phyloP scores from a whole-genome alignment of 1,140 invertebrate genomes.

The Parasteatoda tepidariorum region DNA sequence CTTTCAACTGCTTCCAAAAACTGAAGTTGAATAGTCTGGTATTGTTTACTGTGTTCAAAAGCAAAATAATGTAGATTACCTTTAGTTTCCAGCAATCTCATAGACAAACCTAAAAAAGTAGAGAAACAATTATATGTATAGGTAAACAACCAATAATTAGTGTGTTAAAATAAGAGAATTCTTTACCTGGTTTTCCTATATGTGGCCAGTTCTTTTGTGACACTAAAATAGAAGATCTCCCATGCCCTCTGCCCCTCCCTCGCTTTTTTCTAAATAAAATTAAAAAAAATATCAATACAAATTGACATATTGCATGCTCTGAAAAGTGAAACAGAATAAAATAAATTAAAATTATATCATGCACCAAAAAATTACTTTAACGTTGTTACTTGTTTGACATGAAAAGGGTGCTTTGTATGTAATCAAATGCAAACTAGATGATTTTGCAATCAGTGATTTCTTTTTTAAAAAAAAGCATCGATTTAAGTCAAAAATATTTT shows the following conservation, averaged over 20 bases:
- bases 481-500: too few relatives aligned
- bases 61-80: constrained; percentile 76
- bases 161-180: neutral
- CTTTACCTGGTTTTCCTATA: constrained; percentile 74
- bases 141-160: neutral
- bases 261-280: constrained; percentile 70
- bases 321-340: too few relatives aligned
- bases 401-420: too few relatives aligned
- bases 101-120: constrained; percentile 75
- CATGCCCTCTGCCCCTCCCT: constrained; percentile 72
- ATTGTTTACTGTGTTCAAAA: constrained; percentile 82
- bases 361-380: too few relatives aligned
- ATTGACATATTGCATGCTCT: too few relatives aligned
- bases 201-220: constrained; percentile 76
- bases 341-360: too few relatives aligned
- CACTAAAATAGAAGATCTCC: constrained; percentile 77
- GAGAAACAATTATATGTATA: neutral
- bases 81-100: constrained; percentile 75
- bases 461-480: too few relatives aligned
- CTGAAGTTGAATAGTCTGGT: constrained; percentile 79
- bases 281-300: neutral
- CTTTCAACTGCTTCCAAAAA: constrained; percentile 84
- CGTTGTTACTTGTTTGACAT: too few relatives aligned
- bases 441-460: too few relatives aligned
- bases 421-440: too few relatives aligned